These are phyloP conservation scores for Eulemur mongoz DNA, from an alignment of 2,797 vertebrate genomes.

Conservation along the genomic window DNA sequence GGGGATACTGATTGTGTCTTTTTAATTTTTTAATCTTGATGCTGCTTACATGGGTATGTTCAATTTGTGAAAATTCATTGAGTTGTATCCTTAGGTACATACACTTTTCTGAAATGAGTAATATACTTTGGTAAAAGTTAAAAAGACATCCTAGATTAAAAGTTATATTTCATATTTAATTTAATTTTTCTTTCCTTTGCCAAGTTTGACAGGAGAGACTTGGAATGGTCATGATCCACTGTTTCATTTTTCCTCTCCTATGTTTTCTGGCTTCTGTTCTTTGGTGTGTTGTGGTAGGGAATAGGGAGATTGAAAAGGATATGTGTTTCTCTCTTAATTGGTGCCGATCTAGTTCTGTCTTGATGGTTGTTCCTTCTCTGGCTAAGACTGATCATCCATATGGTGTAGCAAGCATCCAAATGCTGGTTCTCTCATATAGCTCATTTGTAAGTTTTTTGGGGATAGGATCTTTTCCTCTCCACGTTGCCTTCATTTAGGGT, in stretches of 20 bases:
- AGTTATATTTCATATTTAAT: conserved; percentile 23
- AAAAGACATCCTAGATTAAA: neutral
- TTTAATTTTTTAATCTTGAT: neutral
- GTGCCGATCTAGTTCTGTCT: neutral
- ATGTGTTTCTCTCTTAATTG: neutral
- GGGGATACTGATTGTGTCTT: neutral
- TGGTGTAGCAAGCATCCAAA: neutral
- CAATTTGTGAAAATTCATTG: conserved; percentile 25
- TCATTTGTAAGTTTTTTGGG: neutral
- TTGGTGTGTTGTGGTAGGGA: neutral
- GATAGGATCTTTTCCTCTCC: neutral
- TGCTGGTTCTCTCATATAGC: neutral
- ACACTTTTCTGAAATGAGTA: neutral
- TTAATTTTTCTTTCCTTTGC: conserved; percentile 21
- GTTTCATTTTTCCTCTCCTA: conserved; percentile 2
- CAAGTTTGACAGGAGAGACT: conserved; percentile 6
- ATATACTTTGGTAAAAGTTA: conserved; percentile 15
- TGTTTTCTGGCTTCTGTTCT: conserved; percentile 9
- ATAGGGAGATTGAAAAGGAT: neutral
- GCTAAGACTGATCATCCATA: neutral
- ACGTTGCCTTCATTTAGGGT: neutral
- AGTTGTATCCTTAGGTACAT: neutral
- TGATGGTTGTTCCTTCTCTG: neutral
- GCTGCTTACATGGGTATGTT: neutral
- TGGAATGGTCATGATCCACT: neutral